A percentile compares a stretch with the other conserved stretches of the same genome.
phyloP scores from a whole-genome alignment of 2,113 vertebrate genomes.

The Chaetodon trifascialis region DNA sequence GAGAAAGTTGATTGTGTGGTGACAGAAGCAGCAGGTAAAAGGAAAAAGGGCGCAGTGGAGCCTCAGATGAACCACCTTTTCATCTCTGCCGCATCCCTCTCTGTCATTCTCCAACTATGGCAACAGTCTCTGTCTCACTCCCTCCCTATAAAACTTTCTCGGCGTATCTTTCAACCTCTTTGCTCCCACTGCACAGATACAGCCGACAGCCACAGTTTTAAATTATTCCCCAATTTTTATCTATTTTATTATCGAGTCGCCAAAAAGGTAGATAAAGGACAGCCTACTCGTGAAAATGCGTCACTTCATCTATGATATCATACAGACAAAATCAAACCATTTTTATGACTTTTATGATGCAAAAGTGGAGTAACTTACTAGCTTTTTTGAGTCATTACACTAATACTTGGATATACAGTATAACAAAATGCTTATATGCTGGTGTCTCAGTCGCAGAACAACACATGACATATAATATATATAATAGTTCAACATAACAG shows the following conservation, averaged over 20 bases:
- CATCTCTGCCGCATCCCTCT: conserved; percentile 39
- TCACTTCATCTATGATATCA: not conserved
- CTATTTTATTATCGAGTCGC: no score
- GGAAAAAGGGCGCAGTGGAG: not conserved
- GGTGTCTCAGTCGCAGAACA: no score
- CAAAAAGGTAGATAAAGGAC: not conserved
- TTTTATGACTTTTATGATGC: not conserved
- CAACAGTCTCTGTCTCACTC: not conserved
- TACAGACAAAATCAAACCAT: not conserved
- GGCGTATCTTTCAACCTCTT: not conserved
- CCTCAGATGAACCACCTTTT: conserved; percentile 57
- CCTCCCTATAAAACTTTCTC: not conserved
- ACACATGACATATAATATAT: no score
- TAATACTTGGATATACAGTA: no score
- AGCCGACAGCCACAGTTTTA: not conserved
- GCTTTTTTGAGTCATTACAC: not conserved
- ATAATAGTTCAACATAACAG: no score
- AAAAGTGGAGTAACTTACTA: not conserved
- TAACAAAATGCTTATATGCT: no score
- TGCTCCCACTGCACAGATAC: not conserved
- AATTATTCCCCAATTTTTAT: not conserved
- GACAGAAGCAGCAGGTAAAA: conserved; percentile 18
- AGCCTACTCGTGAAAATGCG: not conserved
- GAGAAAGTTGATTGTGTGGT: conserved; percentile 43
- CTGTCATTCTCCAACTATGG: conserved; percentile 17